A percentile compares a stretch with the other conserved stretches of the same genome.
phyloP scores from a whole-genome alignment of 2,888 invertebrate genomes.

The Acronicta psi region DNA sequence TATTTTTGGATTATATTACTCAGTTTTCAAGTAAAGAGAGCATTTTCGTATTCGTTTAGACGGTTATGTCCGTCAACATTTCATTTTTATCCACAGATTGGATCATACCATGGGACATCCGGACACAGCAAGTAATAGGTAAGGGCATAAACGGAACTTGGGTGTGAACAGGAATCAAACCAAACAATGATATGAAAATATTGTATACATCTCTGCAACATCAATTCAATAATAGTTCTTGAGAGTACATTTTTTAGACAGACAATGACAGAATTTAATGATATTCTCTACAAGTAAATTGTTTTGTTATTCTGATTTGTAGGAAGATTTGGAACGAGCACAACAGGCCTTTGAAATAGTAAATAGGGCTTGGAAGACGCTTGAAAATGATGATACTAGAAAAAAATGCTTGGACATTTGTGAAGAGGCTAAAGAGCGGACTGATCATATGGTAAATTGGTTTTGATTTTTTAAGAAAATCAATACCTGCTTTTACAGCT shows the following conservation, averaged over 20 bases:
- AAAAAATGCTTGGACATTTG: constrained; percentile 98
- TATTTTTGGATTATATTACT: constrained; percentile 10
- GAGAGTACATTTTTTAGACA: constrained; percentile 41
- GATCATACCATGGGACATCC: constrained; percentile 72
- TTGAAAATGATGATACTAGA: constrained; percentile 98
- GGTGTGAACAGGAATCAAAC: constrained; percentile 49
- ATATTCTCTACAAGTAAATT: constrained; percentile 24
- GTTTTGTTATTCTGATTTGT: constrained; percentile 72
- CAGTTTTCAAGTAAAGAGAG: constrained; percentile 46
- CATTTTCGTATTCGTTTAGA: constrained; percentile 78
- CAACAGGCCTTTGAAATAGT: constrained; percentile 98
- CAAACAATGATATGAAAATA: constrained; percentile 15
- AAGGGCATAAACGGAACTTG: constrained; percentile 66
- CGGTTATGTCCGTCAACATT: constrained; percentile 87
- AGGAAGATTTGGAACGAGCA: constrained; percentile 97
- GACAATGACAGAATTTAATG: constrained; percentile 23
- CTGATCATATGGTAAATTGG: constrained; percentile 95
- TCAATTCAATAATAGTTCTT: constrained; percentile 31
- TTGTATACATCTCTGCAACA: constrained; percentile 11
- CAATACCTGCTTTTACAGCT: constrained; percentile 4
- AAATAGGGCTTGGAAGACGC: constrained; percentile 97
- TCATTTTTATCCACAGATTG: constrained; percentile 88
- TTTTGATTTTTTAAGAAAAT: constrained; percentile 20
- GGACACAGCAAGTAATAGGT: constrained; percentile 75
- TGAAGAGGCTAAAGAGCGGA: constrained; percentile 98